Evolutionary conservation across 2,888 invertebrate genomes (phyloP), one percentile per base, ranked within the genome.

Genomic region (Erebia epiphron): DNA sequence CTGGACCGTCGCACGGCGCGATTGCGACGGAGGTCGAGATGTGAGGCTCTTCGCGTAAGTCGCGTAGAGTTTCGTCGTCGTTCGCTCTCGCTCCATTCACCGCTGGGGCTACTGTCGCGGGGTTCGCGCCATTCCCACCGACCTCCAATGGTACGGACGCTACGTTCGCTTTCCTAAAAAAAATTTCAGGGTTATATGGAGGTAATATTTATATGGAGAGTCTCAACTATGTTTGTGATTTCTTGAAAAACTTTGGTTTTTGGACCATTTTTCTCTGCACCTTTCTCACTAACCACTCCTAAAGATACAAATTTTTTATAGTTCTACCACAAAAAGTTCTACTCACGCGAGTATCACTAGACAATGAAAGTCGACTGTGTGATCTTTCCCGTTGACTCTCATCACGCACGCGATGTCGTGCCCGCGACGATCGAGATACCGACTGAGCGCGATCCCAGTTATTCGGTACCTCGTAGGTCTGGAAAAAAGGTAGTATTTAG

Each of bases 271-370:
- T 46, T 3, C 11, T n/a, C 2, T 52, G 14, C 4, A 7, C 0
- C 50, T 52, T 8, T 16, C 2, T 54, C n/a, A 16, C 2, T 54
- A 9, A 16, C 52, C 7, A n/a, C 52, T 2, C n/a, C 1, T 16
- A 52, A 52, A 52, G n/a, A 14, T 49, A 14, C 1, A 4, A n/a
- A 52, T 9, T 9, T 2, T 54, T 10, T 54, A 54, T 9, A 54
- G 2, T 16, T 52, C 8, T 52, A n/a, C n/a, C 9, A 35, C 35
- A 35, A 35, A 35, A 35, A 7, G 35, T 10, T 16, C 5, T 50
- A 81, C 84, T 83, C 85, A 95, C 96, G 83, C 95, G 94, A 4
- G 95, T 95, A 81, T 96, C 96, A 79, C 95, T 95, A 67, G 95
- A 95, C 73, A 95, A 91, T 1, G 96, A 96, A 76, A 95, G 95